These are phyloP conservation scores for Sebastes kiyomatsui DNA, from an alignment of 2,797 vertebrate genomes.

Conservation along the genomic window DNA sequence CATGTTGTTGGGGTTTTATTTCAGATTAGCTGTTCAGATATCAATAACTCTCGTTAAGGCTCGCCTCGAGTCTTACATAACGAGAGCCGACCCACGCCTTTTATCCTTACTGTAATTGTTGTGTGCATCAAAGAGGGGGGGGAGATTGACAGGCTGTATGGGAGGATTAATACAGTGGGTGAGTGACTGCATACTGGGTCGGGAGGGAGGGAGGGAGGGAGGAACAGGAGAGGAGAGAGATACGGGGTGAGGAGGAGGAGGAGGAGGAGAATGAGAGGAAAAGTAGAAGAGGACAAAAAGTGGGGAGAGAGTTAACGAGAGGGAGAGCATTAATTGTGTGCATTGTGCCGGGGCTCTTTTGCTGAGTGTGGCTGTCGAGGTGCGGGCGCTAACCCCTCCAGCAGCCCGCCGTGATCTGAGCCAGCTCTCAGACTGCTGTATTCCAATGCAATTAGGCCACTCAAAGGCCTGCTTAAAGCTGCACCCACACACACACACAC, in stretches of 20 bases:
- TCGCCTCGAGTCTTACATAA: constrained; percentile 70
- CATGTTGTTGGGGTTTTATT: constrained; percentile 47
- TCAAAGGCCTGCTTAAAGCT: constrained; percentile 96
- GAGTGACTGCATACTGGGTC: constrained; percentile 67
- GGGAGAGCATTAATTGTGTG: constrained; percentile 77
- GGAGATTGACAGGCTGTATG: constrained; percentile 73
- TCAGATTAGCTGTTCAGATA: constrained; percentile 60
- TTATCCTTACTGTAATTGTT: constrained; percentile 76
- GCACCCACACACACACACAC: constrained; percentile 63
- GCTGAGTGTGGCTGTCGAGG: constrained; percentile 87
- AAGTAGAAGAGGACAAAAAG: constrained; percentile 73
- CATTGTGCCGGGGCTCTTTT: constrained; percentile 81
- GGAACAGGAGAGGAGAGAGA: constrained; percentile 43
- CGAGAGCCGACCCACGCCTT: constrained; percentile 58
- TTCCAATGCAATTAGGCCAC: constrained; percentile 95
- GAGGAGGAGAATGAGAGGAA: constrained; percentile 44
- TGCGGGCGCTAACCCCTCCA: constrained; percentile 88
- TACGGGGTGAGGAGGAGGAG: constrained; percentile 28
- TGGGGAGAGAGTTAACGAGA: constrained; percentile 80
- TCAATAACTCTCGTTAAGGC: constrained; percentile 56
- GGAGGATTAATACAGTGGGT: constrained; percentile 74
- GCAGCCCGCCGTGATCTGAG: constrained; percentile 89
- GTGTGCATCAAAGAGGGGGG: constrained; percentile 71
- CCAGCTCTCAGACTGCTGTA: constrained; percentile 89
- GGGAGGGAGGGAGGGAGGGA: not conserved